Evolutionary conservation across 2,113 vertebrate species (phyloP).

Genomic region (Sitta europaea): DNA sequence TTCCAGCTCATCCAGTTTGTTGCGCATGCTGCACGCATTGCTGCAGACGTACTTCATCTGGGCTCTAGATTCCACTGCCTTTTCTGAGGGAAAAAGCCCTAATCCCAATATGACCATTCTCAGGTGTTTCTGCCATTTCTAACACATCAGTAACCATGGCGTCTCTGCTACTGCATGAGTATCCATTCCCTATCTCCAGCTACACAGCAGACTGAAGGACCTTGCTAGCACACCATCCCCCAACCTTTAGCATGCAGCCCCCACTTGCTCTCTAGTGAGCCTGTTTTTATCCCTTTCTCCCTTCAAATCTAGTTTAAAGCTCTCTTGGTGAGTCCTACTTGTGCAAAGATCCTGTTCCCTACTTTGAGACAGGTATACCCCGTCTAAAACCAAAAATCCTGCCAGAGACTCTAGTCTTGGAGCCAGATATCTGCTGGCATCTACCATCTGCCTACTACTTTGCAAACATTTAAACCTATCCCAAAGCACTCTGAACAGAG

Average conservation of each 20-base stretch:
- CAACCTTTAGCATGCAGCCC: background rate
- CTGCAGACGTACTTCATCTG: background rate
- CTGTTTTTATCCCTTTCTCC: background rate
- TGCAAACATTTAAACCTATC: background rate
- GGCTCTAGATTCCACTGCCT: background rate
- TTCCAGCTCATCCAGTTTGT: background rate
- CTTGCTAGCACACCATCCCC: fast-evolving
- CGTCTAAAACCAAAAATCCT: background rate
- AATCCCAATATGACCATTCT: background rate
- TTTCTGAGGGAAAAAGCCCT: background rate
- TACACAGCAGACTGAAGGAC: background rate
- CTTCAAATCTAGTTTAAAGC: background rate
- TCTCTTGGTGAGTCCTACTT: too few relatives aligned
- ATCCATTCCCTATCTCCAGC: background rate
- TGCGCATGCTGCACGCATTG: fast-evolving
- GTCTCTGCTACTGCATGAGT: background rate
- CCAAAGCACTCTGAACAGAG: background rate
- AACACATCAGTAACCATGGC: too few relatives aligned
- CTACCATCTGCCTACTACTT: background rate
- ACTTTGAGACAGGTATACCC: background rate
- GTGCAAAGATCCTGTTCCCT: background rate
- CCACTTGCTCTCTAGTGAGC: background rate
- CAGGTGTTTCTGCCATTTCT: background rate
- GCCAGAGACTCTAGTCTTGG: background rate
- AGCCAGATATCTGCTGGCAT: background rate